Conservation (phyloP, 2,888 invertebrate species). For the Drosophila bunnanda region DNA sequence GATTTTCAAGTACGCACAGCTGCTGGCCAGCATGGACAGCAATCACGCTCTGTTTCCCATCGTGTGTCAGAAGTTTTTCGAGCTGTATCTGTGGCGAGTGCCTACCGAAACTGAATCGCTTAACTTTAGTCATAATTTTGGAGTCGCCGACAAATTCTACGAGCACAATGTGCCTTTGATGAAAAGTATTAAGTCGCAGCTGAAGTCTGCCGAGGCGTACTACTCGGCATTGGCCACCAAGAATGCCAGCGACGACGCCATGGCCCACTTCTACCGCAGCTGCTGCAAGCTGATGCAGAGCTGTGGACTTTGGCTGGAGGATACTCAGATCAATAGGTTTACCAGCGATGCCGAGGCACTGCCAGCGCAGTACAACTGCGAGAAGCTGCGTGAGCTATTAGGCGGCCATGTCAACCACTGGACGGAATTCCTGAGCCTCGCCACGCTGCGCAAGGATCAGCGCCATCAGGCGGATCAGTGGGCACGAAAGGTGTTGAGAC, state of each 20-base stretch:
- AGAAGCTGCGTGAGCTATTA: slow-evolving; percentile 87
- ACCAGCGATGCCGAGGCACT: slow-evolving; percentile 85
- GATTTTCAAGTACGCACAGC: slow-evolving; percentile 91
- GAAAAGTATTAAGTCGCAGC: slow-evolving; percentile 89
- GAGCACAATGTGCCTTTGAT: slow-evolving; percentile 89
- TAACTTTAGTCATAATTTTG: slow-evolving; percentile 81
- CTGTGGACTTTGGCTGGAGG: slow-evolving; percentile 91
- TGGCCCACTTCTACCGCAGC: slow-evolving; percentile 81
- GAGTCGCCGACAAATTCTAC: slow-evolving; percentile 91
- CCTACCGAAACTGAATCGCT: slow-evolving; percentile 83
- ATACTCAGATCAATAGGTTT: slow-evolving; percentile 89
- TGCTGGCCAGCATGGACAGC: slow-evolving; percentile 88
- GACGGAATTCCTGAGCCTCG: slow-evolving; percentile 88
- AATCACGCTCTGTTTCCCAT: slow-evolving; percentile 90
- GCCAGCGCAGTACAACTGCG: slow-evolving; percentile 90
- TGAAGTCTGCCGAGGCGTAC: slow-evolving; percentile 88
- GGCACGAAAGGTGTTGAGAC: slow-evolving; percentile 86
- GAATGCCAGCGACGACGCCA: slow-evolving; percentile 81
- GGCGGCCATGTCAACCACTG: slow-evolving; percentile 88
- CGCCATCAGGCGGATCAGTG: slow-evolving; percentile 86
- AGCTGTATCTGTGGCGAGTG: slow-evolving; percentile 88
- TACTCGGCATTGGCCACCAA: slow-evolving; percentile 86
- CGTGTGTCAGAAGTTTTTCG: slow-evolving; percentile 91
- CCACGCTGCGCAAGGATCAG: slow-evolving; percentile 86
- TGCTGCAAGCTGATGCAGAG: slow-evolving; percentile 87